Evolutionary conservation across 2,113 vertebrate genomes (phyloP), one percentile per base, ranked within the genome.

Genomic region (Calyptommatus sinebrachiatus): DNA sequence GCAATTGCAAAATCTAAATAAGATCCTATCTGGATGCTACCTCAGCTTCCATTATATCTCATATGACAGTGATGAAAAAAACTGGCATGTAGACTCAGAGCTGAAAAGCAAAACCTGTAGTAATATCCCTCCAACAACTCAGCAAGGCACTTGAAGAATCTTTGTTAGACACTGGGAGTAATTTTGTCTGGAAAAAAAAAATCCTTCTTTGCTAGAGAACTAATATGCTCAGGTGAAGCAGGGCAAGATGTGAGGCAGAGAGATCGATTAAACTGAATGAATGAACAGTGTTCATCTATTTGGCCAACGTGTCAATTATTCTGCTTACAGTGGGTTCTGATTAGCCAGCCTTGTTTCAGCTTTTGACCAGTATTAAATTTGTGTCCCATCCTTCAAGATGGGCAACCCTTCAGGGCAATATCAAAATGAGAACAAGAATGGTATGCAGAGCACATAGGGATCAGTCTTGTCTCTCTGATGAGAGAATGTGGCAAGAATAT

Each of bases 401-500:
- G 67, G 26, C 50, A 20, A 35, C 8, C 20, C 50, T 61, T 70
- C 29, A 11, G 31, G 41, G n/a, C 22, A 16, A 67, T 22, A 21
- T 57, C 22, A 7, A 65, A 65, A 46, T 28, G 60, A 65, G 74
- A 48, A 21, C 62, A 14, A 11, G 29, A 0, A 28, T 3, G 61
- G 24, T n/a, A 66, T 8, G 61, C 74, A n/a, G 62, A 76, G 61
- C 61, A 76, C 21, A 66, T 4, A 26, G 12, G 1, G 29, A 77
- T 35, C 11, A 22, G 21, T n/a, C 62, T 67, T 35, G 24, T 45
- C 46, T 80, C 62, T 67, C 57, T 57, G 48, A 74, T 60, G 62
- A 50, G 67, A 80, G 50, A 50, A 60, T 63, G 22, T 73, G 79
- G 63, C 71, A 41, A 31, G 62, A 74, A 41, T 73, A 73, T 21